phyloP scores from a whole-genome alignment of 1,140 invertebrate genomes.

The Centruroides vittatus region DNA sequence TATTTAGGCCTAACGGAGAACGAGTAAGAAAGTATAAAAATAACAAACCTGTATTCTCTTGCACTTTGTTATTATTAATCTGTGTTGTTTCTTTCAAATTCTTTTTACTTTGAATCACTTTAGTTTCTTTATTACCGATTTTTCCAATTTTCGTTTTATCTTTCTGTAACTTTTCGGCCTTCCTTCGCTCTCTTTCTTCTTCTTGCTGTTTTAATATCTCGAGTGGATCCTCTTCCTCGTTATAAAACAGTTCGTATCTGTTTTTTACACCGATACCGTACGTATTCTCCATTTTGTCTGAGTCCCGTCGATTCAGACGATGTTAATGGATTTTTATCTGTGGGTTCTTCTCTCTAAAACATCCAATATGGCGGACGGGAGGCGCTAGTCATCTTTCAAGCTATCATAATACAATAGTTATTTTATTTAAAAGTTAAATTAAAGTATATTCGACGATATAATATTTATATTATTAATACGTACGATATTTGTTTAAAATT shows the following conservation, averaged over 20 bases:
- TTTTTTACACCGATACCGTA: slow-evolving; percentile 85
- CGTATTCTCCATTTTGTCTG: slow-evolving; percentile 61
- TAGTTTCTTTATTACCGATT: slow-evolving; percentile 39
- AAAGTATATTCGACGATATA: no score
- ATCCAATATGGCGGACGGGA: no score
- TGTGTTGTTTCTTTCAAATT: neutral
- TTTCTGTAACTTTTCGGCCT: slow-evolving; percentile 54
- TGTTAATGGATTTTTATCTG: no score
- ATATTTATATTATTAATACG: no score
- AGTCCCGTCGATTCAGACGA: slow-evolving; percentile 23
- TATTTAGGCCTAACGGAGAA: no score
- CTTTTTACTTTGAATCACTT: slow-evolving; percentile 19
- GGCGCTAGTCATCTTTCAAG: no score
- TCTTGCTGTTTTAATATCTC: slow-evolving; percentile 46
- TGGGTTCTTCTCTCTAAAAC: no score
- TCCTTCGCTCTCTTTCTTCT: slow-evolving; percentile 63
- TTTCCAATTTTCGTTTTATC: slow-evolving; percentile 41
- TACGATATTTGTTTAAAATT: no score
- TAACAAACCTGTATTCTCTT: neutral
- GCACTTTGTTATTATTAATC: neutral
- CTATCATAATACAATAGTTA: no score
- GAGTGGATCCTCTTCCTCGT: slow-evolving; percentile 68
- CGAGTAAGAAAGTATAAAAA: neutral
- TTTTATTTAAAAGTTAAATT: no score
- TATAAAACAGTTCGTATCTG: slow-evolving; percentile 78